Evolutionary conservation across 2,888 invertebrate genomes (phyloP), one percentile per base, ranked within the genome.

Genomic region (Pegoplata infirma): DNA sequence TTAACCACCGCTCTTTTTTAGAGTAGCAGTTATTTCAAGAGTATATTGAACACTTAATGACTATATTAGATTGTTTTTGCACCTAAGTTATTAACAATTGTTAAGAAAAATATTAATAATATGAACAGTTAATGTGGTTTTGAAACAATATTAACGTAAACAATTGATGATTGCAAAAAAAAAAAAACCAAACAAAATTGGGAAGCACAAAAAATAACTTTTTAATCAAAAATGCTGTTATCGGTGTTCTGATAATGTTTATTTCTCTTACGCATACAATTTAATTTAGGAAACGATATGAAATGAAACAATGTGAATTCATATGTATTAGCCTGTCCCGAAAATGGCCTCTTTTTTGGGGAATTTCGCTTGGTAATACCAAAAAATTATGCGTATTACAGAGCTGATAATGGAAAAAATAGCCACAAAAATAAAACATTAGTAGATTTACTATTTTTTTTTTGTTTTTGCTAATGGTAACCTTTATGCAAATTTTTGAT

Each of bases 21-120:
- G 5, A 23, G 10, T 3, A 32, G 10, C 7, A 14, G 12, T 23
- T n/a, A 3, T 14, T 53, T 53, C 19, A 2, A 40, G 14, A 59
- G 17, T 32, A 55, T 28, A 14, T 46, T 46, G n/a, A 53, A n/a
- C 25, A 25, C n/a, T 10, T 53, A 53, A 25, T 25, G 12, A 63
- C 49, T 63, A n/a, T 51, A 63, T 51, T 36, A 49, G 51, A 36
- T 51, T n/a, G 5, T 14, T n/a, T 40, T n/a, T 2, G 12, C n/a
- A 12, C 12, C 12, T 3, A 36, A 36, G 12, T 36, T 36, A 36
- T 36, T 40, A 6, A 3, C 25, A 5, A 12, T 40, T n/a, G 12
- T 2, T 40, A 40, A n/a, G n/a, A 40, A 19, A 17, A 47, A 32
- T 10, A 32, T 32, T 10, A 32, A 32, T 32, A 32, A 32, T 32